Conservation (phyloP, 92 coral and sea anemone genomes). For the Porites rus region DNA sequence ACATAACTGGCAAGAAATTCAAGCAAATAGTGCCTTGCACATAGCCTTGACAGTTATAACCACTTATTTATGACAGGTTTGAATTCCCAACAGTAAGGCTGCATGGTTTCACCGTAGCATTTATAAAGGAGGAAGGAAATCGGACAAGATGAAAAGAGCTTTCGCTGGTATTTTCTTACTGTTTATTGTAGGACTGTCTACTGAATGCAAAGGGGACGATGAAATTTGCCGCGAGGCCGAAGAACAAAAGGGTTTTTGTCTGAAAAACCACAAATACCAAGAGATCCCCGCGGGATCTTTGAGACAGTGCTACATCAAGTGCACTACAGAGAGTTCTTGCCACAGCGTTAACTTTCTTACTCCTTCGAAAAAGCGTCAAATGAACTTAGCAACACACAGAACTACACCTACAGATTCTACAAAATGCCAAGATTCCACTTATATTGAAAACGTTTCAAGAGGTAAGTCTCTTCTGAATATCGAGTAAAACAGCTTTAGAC, state of each 20-base stretch:
- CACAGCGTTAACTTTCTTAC: background rate
- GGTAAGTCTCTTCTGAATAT: background rate
- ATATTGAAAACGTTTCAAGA: background rate
- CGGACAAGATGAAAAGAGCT: background rate
- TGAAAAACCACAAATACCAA: background rate
- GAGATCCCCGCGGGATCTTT: background rate
- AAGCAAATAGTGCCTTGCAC: no score
- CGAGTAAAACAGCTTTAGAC: no score
- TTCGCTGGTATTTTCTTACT: background rate
- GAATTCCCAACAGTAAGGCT: no score
- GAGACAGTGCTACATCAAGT: slow-evolving; percentile 9
- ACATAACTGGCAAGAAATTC: no score
- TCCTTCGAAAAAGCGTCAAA: background rate
- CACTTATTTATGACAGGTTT: no score
- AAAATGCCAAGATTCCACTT: background rate
- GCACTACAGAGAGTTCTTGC: slow-evolving; percentile 8
- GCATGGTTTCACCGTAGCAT: no score
- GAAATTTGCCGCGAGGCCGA: background rate
- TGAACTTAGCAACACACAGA: background rate
- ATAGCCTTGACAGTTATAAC: no score
- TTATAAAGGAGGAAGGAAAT: background rate
- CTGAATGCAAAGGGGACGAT: background rate
- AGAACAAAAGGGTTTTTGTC: background rate
- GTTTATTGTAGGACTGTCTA: background rate
- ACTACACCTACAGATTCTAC: background rate